phyloP scores from a whole-genome alignment of 1,140 invertebrate species.

The Dolichoris vasculosae region DNA sequence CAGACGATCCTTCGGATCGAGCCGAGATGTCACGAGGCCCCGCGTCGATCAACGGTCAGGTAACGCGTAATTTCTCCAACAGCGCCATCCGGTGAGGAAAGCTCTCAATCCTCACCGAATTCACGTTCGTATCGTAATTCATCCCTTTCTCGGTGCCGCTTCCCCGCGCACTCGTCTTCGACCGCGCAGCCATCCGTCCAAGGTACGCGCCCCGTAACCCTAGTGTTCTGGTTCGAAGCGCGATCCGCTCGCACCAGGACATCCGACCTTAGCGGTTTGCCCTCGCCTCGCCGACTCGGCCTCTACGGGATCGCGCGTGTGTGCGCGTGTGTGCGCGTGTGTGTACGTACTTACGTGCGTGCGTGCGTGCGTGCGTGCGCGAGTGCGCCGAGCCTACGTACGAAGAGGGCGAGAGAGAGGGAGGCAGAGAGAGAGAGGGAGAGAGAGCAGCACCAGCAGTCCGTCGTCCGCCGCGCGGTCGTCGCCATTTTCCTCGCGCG shows the following conservation, averaged over 20 bases:
- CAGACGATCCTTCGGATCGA: too few relatives aligned
- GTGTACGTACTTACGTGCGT: too few relatives aligned
- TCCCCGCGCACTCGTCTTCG: not conserved
- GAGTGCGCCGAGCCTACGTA: not conserved
- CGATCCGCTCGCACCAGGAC: constrained; percentile 7
- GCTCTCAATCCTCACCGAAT: not conserved
- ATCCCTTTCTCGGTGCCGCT: not conserved
- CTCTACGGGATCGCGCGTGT: too few relatives aligned
- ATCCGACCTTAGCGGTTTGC: not conserved
- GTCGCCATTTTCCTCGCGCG: constrained; percentile 59
- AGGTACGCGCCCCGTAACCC: not conserved
- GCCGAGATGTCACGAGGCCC: too few relatives aligned
- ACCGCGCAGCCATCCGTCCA: not conserved
- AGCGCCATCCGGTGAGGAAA: constrained; percentile 21
- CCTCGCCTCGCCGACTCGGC: too few relatives aligned
- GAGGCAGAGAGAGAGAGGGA: not conserved
- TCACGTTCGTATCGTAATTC: not conserved
- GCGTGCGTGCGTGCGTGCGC: too few relatives aligned
- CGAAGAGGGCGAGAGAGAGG: not conserved
- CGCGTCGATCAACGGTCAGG: not conserved
- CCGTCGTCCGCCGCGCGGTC: constrained; percentile 43
- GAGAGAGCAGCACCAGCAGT: constrained; percentile 9
- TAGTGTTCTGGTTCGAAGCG: not conserved
- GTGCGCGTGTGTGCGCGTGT: too few relatives aligned
- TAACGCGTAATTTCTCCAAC: not conserved